Evolutionary conservation across 1,140 invertebrate species (phyloP), one percentile per base, ranked within the genome.

Genomic region (Halictus rubicundus): DNA sequence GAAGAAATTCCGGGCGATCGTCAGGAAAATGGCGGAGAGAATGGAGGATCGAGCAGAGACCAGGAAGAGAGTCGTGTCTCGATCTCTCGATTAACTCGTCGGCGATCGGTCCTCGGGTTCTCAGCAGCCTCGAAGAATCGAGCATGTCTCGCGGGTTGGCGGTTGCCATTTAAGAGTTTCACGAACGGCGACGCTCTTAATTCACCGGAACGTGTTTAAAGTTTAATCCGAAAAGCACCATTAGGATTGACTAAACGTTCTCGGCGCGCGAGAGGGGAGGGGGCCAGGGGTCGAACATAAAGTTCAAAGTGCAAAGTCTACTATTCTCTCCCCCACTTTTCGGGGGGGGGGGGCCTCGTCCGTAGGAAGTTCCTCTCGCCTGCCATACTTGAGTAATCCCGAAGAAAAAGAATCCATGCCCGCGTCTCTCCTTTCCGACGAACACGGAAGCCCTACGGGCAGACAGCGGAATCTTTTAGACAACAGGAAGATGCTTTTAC

Each of bases 301-400:
- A 92, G 90, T 92, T 91, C 85, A 79, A 80, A 92, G 90, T 92
- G 88, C 89, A 88, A 91, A 91, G 87, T 92, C 91, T 91, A 83
- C 89, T 91, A 79, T 76, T 78, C 80, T 46, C 54, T 78, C 80
- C 12, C 54, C 72, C 42, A 68, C 75, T 77, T 81, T 42, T 54
- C 54, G 54, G 71, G 80, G 54, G 49, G 54, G 71, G 80, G 54
- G 49, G 61, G 61, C 61, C 69, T 60, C 7, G 57, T 61, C 78
- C 54, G 21, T 32, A 59, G 23, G 19, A 52, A 3, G 6, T 52
- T 1, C 49, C 42, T 14, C 42, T 16, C 64, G 27, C 69, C 54
- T 68, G 49, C 60, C 61, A 52, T 63, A 70, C 68, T 64, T 52
- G 54, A 16, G 60, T 57, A 71, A 72, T 76, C 77, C 72, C 75